phyloP scores from a whole-genome alignment of 2,888 invertebrate genomes.

The Apotomis betuletana region DNA sequence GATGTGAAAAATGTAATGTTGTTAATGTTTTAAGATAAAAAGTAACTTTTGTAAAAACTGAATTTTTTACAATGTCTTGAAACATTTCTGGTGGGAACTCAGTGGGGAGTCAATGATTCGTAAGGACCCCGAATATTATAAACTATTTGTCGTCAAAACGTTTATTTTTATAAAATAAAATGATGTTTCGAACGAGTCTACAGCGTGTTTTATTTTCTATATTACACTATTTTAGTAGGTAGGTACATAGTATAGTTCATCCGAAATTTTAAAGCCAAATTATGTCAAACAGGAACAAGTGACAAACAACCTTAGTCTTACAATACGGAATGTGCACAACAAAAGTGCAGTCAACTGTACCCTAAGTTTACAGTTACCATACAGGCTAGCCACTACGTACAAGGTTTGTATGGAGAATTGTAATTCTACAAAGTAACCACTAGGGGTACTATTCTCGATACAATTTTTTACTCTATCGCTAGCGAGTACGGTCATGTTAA shows the following conservation, averaged over 20 bases:
- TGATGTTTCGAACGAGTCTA: constrained; percentile 73
- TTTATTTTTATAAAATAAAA: constrained; percentile 85
- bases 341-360: too few relatives aligned
- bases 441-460: too few relatives aligned
- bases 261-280: too few relatives aligned
- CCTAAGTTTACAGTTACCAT: too few relatives aligned
- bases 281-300: too few relatives aligned
- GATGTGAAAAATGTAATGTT: constrained; percentile 83
- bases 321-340: too few relatives aligned
- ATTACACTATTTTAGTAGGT: constrained; percentile 34
- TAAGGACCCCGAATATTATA: constrained; percentile 83
- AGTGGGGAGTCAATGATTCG: constrained; percentile 72
- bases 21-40: constrained; percentile 86
- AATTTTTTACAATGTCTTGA: constrained; percentile 88
- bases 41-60: constrained; percentile 88
- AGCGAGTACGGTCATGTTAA: too few relatives aligned
- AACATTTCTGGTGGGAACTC: constrained; percentile 84
- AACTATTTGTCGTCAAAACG: constrained; percentile 84
- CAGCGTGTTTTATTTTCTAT: constrained; percentile 41
- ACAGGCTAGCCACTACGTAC: too few relatives aligned
- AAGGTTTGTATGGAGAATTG: too few relatives aligned
- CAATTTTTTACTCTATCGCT: too few relatives aligned
- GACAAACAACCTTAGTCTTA: too few relatives aligned
- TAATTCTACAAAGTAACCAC: too few relatives aligned
- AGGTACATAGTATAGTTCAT: constrained; percentile 9